Evolutionary conservation across 2,888 invertebrate species (phyloP).

Genomic region (Cryptocheilus praepositus): DNA sequence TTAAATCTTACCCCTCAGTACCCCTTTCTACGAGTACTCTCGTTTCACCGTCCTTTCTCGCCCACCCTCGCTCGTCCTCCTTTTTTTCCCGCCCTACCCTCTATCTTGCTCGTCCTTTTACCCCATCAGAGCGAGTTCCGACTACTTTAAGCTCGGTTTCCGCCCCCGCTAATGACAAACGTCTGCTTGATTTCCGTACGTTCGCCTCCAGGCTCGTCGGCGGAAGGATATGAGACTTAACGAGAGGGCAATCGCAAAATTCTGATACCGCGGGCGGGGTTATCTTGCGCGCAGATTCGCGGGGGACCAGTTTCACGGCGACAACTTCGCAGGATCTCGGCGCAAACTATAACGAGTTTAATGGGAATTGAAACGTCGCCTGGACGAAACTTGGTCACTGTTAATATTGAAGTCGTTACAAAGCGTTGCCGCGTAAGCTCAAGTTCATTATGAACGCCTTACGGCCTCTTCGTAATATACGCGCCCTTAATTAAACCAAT

Average conservation of each 20-base stretch:
- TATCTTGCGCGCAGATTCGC: no score
- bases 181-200: constrained; percentile 57
- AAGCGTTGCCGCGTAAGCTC: no score
- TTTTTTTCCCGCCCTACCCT: constrained; percentile 15
- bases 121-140: constrained; percentile 64
- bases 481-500: neutral
- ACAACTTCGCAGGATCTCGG: no score
- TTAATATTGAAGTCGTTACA: no score
- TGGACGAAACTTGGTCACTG: no score
- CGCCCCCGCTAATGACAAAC: constrained; percentile 66
- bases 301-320: no score
- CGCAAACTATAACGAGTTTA: constrained; percentile 2
- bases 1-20: constrained; percentile 59
- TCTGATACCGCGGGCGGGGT: neutral
- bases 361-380: constrained; percentile 4
- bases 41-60: constrained; percentile 38
- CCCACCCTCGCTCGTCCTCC: constrained; percentile 11
- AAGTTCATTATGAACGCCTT: neutral
- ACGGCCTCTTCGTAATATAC: neutral
- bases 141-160: constrained; percentile 63
- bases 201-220: constrained; percentile 13
- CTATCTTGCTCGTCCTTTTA: constrained; percentile 41
- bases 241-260: constrained; percentile 5
- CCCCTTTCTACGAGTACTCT: constrained; percentile 33
- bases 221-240: neutral